Evolutionary conservation across 2,113 vertebrate species (phyloP), one percentile per base, ranked within the genome.

Genomic region (Pseudorasbora parva): DNA sequence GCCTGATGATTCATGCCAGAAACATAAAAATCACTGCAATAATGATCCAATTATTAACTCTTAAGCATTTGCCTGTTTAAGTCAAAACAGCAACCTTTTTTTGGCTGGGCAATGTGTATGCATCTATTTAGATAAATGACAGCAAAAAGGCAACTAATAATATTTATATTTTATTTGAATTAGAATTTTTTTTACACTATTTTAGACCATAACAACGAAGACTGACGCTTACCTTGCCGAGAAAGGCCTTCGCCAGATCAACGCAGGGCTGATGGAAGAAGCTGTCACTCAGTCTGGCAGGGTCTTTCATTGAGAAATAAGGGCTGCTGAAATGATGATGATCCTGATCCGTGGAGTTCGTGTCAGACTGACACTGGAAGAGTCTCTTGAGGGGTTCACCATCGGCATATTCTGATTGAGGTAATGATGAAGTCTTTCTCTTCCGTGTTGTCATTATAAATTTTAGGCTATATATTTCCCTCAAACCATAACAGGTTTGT

Each of bases 151-250:
- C 12, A 47, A 47, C 47, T 49, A 47, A 47, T 14, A 25, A 60
- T 60, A 60, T 25, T 37, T 5, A 37, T 37, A 37, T 37, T 37
- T 23, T 8, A 23, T n/a, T n/a, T n/a, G n/a, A n/a, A n/a, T n/a
- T n/a, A n/a, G n/a, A n/a, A n/a, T n/a, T n/a, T n/a, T n/a, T n/a
- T n/a, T n/a, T n/a, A n/a, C n/a, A n/a, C n/a, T n/a, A n/a, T n/a
- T n/a, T n/a, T n/a, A n/a, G n/a, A n/a, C n/a, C n/a, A n/a, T n/a
- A n/a, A n/a, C n/a, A n/a, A n/a, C n/a, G n/a, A n/a, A n/a, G n/a
- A n/a, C n/a, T n/a, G n/a, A n/a, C n/a, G 33, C 81, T 85, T 84
- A 98, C 97, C 96, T 98, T 96, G 23, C 98, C 97, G n/a, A 99
- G 95, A 49, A 98, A 93, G 0, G 95, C 95, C 89, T 88, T 96